Evolutionary conservation across 2,797 vertebrate genomes (phyloP), one percentile per base, ranked within the genome.

Genomic region (Parambassis ranga): DNA sequence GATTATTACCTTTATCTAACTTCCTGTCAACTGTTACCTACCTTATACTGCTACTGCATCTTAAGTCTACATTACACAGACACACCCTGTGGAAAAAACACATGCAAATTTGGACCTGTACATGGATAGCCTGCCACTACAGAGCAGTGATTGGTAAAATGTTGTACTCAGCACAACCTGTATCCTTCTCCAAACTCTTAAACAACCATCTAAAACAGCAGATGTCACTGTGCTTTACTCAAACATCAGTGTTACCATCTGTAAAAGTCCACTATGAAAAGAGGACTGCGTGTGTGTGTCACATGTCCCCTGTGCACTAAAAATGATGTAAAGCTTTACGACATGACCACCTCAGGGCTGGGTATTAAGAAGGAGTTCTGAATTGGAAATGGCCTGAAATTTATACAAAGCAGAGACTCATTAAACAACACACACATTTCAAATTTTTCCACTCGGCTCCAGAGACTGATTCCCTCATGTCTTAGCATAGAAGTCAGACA

Each of bases 1-100:
- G 57, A 35, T 28, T 47, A 68, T 75, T 75, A 67, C 46, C 26
- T 69, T 62, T 3, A 41, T 13, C 49, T 14, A 58, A 53, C 41
- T 49, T 60, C 36, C 26, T 39, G 16, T 59, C 36, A 15, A 59
- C 22, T 26, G n/a, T 28, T 4, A 28, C 33, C 20, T 58, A 16
- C 33, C 23, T 20, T 38, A 28, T 7, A 19, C 35, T 10, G 28
- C 15, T 11, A 13, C 15, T 19, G 42, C 11, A 46, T 42, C 16
- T 13, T 46, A 30, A 19, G 26, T 46, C 42, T n/a, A n/a, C n/a
- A n/a, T n/a, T n/a, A n/a, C n/a, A n/a, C n/a, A n/a, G n/a, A n/a
- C n/a, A n/a, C n/a, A n/a, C n/a, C n/a, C n/a, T n/a, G n/a, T n/a
- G n/a, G n/a, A n/a, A n/a, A n/a, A n/a, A n/a, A n/a, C n/a, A n/a